These are phyloP conservation scores for Leucophenga varia DNA, from an alignment of 1,140 invertebrate genomes.

Conservation along the genomic window DNA sequence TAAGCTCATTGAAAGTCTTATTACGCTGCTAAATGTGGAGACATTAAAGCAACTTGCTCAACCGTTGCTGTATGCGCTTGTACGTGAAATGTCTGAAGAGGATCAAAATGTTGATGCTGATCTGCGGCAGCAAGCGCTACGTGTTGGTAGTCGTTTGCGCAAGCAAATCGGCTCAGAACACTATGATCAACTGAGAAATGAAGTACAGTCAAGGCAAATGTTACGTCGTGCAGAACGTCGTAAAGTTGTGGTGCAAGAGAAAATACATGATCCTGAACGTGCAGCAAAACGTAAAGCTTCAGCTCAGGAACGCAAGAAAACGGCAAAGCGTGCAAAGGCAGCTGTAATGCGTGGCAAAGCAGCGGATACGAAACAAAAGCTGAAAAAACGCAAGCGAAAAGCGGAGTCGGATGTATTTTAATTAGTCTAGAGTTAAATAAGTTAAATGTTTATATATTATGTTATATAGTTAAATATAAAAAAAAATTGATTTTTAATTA, in stretches of 20 bases:
- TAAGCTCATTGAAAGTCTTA: conserved; percentile 71
- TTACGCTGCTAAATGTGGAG: conserved; percentile 59
- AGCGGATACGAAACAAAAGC: conserved; percentile 40
- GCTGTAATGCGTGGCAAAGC: conserved; percentile 48
- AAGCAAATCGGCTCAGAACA: conserved; percentile 65
- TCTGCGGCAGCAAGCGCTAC: conserved; percentile 64
- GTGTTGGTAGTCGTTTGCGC: conserved; percentile 68
- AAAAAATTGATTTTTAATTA: no score
- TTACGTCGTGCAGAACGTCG: conserved; percentile 67
- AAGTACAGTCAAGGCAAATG: conserved; percentile 61
- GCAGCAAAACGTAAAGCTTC: conserved; percentile 66
- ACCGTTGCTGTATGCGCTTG: conserved; percentile 66
- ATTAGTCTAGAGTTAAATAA: no score
- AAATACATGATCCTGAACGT: conserved; percentile 69
- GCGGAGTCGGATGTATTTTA: conserved; percentile 35
- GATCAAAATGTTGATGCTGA: conserved; percentile 61
- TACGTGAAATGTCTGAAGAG: conserved; percentile 66
- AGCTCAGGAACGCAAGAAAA: conserved; percentile 47
- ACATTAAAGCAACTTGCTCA: conserved; percentile 58
- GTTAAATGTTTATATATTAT: no score
- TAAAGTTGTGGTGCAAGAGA: conserved; percentile 63
- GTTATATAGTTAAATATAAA: no score
- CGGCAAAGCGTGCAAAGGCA: conserved; percentile 41
- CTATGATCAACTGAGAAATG: conserved; percentile 64
- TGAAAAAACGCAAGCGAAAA: conserved; percentile 50